Percentiles rank a stretch among this genome's conserved stretches.
Evolutionary conservation across 2,113 vertebrate genomes (phyloP).

Genomic region (Ictalurus punctatus): DNA sequence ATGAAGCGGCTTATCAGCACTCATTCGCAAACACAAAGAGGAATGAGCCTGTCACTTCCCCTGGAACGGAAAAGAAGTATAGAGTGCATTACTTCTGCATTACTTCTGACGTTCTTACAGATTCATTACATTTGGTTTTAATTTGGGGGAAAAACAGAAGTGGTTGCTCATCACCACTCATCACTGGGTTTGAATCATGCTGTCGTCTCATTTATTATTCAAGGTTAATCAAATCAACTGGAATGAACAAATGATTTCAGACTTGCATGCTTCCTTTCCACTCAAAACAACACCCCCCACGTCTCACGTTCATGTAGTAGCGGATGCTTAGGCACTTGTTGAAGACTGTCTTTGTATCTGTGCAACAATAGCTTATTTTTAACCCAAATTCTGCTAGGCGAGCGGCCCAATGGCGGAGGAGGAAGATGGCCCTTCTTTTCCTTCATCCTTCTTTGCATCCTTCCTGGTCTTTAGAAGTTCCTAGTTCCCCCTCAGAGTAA

Average conservation of each 20-base stretch:
- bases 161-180: neutral
- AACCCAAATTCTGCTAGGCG: slow-evolving; percentile 24
- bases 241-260: neutral
- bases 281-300: neutral
- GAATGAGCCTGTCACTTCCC: neutral
- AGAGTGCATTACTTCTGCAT: neutral
- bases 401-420: neutral
- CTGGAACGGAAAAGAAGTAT: neutral
- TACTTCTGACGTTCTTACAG: neutral
- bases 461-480: slow-evolving; percentile 36
- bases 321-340: slow-evolving; percentile 29
- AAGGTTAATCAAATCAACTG: neutral
- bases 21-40: neutral
- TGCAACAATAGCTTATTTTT: slow-evolving; percentile 54
- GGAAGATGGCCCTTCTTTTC: slow-evolving; percentile 45
- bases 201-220: neutral
- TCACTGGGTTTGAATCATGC: neutral
- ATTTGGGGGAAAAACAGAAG: neutral
- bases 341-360: slow-evolving; percentile 23
- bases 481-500: slow-evolving; percentile 19
- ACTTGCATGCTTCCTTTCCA: neutral
- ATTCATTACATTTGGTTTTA: neutral
- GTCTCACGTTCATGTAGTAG: neutral
- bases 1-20: neutral
- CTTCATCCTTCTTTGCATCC: slow-evolving; percentile 42